These are phyloP conservation scores for Emmelina monodactyla DNA, from an alignment of 2,888 invertebrate genomes.

Conservation along the genomic window DNA sequence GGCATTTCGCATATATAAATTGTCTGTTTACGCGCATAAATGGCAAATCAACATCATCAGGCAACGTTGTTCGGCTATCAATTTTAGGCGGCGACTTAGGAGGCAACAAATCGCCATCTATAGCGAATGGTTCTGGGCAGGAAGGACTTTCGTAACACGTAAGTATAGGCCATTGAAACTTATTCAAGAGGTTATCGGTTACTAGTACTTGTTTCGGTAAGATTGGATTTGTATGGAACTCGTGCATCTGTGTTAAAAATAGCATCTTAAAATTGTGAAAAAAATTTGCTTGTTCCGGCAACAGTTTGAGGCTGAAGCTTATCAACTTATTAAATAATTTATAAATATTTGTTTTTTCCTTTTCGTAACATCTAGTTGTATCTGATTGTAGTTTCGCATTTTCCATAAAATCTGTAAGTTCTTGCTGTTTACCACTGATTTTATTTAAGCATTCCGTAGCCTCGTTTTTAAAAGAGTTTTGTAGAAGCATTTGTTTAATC, in stretches of 20 bases:
- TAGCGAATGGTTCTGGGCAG: not conserved
- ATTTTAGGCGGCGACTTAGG: not conserved
- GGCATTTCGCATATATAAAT: not conserved
- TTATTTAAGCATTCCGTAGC: slow-evolving; percentile 29
- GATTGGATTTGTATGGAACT: not conserved
- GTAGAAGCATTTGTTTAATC: slow-evolving; percentile 38
- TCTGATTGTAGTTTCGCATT: not conserved
- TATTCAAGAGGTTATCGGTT: too few species aligned
- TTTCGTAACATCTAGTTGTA: too few species aligned
- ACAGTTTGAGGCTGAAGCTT: not conserved
- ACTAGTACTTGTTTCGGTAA: too few species aligned
- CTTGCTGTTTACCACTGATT: slow-evolving; percentile 17
- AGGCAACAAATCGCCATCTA: not conserved
- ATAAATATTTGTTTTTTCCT: not conserved
- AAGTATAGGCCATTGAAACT: too few species aligned
- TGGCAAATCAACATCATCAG: not conserved
- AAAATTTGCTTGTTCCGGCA: not conserved
- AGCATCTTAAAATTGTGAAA: not conserved
- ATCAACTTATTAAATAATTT: not conserved
- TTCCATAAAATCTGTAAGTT: too few species aligned
- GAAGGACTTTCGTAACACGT: too few species aligned
- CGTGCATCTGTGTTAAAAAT: not conserved
- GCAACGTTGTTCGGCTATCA: not conserved
- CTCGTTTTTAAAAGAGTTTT: slow-evolving; percentile 34
- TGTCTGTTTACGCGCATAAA: not conserved